Base-by-base conservation (phyloP, 2,113 vertebrate genomes). In the Sinocyclocheilus rhinocerous region DNA sequence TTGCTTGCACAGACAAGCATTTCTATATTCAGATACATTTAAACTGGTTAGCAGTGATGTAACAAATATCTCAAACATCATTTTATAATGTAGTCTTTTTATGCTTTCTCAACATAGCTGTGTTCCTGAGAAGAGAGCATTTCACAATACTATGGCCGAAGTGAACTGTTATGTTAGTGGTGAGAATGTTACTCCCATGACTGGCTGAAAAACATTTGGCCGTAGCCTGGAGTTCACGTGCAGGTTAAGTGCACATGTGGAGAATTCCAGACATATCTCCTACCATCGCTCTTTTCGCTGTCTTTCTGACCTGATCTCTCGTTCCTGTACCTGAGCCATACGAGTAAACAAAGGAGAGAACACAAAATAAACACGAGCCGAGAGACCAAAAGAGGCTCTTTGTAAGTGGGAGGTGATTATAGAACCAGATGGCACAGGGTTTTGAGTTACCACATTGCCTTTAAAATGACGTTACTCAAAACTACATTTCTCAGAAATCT, bases 401-500 rank as follows among this genome's bases (percentile, higher is more conserved):
- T 93, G 90, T 93, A 91, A 87, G 69, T 57, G 83, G 33, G 24
- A 73, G 45, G 88, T 86, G 88, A 92, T 91, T 89, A 85, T 83
- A 33, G 84, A 89, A 90, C 81, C 84, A 65, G 89, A 88, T 87
- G 84, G 89, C 87, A 80, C 7, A 88, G 86, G 89, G 90, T 87
- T 83, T 91, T 92, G 67, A 86, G 90, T 93, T 93, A 93, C 90
- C 88, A 87, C 91, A 85, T 70, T 85, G 90, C 82, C 89, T 83
- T 84, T 88, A 82, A 85, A 65, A 80, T 87, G 85, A 88, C 89
- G 87, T 3, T 33, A 2, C 89, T 83, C 88, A 72, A 89, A 55
- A 87, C 90, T 91, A 90, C 91, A 89, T 86, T 91, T 88, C 88
- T 91, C 93, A 90, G 90, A 93, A 76, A 92, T 94, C 93, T 92